Evolutionary conservation across 1,140 invertebrate species (phyloP).

Genomic region (Ylistrum balloti): DNA sequence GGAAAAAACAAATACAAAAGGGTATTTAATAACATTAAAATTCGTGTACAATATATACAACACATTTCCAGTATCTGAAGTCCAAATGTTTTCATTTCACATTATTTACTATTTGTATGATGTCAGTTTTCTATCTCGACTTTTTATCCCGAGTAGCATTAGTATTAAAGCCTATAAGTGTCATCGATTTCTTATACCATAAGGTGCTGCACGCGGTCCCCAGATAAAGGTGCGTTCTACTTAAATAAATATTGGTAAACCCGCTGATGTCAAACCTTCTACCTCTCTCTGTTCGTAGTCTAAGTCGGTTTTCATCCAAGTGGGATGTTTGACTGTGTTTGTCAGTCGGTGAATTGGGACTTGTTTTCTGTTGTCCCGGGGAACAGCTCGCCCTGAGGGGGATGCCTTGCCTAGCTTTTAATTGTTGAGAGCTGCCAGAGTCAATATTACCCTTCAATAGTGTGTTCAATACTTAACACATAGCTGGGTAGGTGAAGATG

Average conservation of each 20-base stretch:
- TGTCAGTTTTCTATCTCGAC: no score
- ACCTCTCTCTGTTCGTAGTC: neutral
- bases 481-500: neutral
- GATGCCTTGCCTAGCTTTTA: neutral
- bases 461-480: neutral
- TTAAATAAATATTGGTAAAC: constrained; percentile 33
- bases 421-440: neutral
- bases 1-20: no score
- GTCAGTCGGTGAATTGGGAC: constrained; percentile 8
- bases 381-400: neutral
- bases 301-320: neutral
- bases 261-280: neutral
- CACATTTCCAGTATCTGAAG: no score
- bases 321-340: constrained; percentile 32
- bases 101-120: no score
- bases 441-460: constrained; percentile 13
- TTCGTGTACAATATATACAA: no score
- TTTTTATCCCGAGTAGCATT: no score
- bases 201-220: neutral
- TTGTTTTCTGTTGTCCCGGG: neutral
- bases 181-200: neutral
- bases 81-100: no score
- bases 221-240: neutral
- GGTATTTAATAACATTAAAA: no score
- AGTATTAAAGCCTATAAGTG: neutral